Evolutionary conservation across 2,888 invertebrate species (phyloP), one percentile per base, ranked within the genome.

Genomic region (Callyntrura guangdongensis): DNA sequence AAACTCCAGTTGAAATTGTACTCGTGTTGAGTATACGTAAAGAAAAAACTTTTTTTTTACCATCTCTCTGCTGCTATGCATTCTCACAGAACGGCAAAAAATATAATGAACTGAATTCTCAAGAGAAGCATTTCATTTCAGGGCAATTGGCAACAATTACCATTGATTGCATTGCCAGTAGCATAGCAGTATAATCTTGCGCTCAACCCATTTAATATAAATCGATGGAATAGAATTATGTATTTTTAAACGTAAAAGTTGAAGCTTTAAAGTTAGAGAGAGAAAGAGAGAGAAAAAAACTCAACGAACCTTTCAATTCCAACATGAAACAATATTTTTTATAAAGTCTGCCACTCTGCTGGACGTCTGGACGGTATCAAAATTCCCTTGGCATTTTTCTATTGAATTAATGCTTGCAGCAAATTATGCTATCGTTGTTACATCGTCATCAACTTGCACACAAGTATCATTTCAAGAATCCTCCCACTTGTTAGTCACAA

Each of bases 241-340:
- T 6, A 6, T 6, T 6, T 36, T 74, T 74, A 12, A 67, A 25
- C 14, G 61, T 61, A 0, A 14, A 49, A 77, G 53, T 49, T 77
- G 47, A 74, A 45, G 69, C 69, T 49, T 81, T 11, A 81, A 56
- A 25, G 3, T 56, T 20, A 59, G n/a, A n/a, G n/a, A n/a, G n/a
- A 9, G n/a, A 56, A 56, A 12, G 47, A 47, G 47, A 47, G 5
- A 8, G 47, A 25, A 69, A 25, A 25, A 69, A 74, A 74, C 49
- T 86, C 27, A 56, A 86, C 87, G 81, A 87, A 87, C 87, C 87
- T 87, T 87, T 81, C 36, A 81, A 87, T 69, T 87, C 87, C 87
- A 81, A 69, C 0, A 14, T 22, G 36, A 74, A 49, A 49, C 11
- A 20, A 77, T 11, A 22, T 53, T n/a, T n/a, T n/a, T n/a, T n/a